Evolutionary conservation across 2,113 vertebrate genomes (phyloP), one percentile per base, ranked within the genome.

Genomic region (Spermophilus dauricus): DNA sequence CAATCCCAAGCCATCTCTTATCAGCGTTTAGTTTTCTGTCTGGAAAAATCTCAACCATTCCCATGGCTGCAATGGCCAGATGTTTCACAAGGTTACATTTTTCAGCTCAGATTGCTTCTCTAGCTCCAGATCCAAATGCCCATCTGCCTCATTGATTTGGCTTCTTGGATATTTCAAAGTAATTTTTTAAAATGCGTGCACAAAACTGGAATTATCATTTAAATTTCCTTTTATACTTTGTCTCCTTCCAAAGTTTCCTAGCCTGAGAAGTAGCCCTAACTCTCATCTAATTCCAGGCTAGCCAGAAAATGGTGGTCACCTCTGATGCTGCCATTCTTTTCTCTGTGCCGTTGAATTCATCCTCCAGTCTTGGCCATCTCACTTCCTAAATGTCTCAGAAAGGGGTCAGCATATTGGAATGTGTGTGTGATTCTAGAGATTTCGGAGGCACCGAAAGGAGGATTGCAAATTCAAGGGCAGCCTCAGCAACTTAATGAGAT

Each of bases 161-260:
- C 56, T 70, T 96, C 76, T 88, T 75, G n/a, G 20, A 77, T 78
- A 13, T 88, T 61, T 91, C 91, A 91, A 51, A 85, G 37, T 61
- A 75, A 86, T 24, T 88, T 72, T 37, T 26, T 69, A 70, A 70
- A 45, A 67, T 17, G 83, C 13, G 30, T 5, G 17, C 9, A 42
- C 34, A 13, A 48, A 73, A 73, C 45, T 87, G 39, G 39, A 8
- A 34, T 73, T 93, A 45, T 58, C 32, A 63, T 83, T 87, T 78
- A 42, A 45, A 69, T 81, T 89, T 86, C 26, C 24, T 77, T 91
- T 32, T 61, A 56, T 13, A 78, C 4, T 30, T 69, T 61, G 45
- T 85, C 20, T 91, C 39, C 26, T 93, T 86, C 58, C 53, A 58
- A 17, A 88, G 12, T 75, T 65, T 94, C 26, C 48, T 67, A 53